Base-by-base conservation (phyloP, 2,113 vertebrate genomes). In the Syngnathus scovelli region DNA sequence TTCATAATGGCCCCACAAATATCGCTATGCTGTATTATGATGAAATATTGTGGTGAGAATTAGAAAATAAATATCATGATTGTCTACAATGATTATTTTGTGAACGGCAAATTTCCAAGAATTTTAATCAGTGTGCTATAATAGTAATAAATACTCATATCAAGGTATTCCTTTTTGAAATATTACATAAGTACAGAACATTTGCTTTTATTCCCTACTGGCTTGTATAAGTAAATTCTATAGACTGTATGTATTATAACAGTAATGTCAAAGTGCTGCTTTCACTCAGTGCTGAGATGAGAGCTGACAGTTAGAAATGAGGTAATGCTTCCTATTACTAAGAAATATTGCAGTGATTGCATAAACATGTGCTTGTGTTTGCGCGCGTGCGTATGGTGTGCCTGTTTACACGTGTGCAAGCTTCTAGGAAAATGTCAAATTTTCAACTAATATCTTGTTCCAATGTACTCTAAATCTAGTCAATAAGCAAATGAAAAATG, bases 241-340 rank as follows among this genome's bases (percentile, higher is more conserved):
- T 27, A 16, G 38, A 62, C 27, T 44, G 27, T 62, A 62, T 27
- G 11, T 43, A 27, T 23, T 27, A 43, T 44, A 44, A 44, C 13
- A 13, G n/a, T 62, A 39, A 43, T 39, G 39, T 44, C 39, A 44
- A 43, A 44, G 9, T 43, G 61, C 61, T 62, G 61, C 39, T 62
- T 62, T 44, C n/a, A 15, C 12, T 62, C 39, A 62, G 39, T 15
- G 39, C 21, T 44, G n/a, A 23, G 41, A 23, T 27, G 39, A 62
- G 41, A 62, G 76, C 70, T 66, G 68, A 51, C 73, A 69, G 48
- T 74, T 63, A 66, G 64, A 69, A 51, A 78, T 77, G 76, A 81
- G 75, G 75, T 77, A 77, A 81, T 83, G 66, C 18, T 71, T 49
- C 21, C 49, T 59, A 71, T 64, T 49, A 18, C 46, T 36, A 60